These are phyloP conservation scores for Cryptus armator DNA, from an alignment of 2,888 invertebrate species.

Conservation along the genomic window DNA sequence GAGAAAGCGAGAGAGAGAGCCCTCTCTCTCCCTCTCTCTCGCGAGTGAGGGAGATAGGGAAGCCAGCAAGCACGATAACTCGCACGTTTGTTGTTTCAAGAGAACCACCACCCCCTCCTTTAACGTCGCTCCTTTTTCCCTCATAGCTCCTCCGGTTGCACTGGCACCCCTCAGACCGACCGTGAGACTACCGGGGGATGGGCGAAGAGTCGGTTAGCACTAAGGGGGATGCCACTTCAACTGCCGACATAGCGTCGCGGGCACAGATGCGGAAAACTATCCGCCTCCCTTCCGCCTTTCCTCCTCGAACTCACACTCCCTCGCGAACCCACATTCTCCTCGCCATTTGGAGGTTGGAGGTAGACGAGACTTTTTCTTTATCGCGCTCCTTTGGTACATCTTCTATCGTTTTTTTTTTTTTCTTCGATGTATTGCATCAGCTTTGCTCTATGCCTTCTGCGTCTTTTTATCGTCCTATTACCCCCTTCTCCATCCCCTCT, in stretches of 20 bases:
- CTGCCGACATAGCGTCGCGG: slow-evolving; percentile 69
- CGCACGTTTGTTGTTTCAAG: slow-evolving; percentile 79
- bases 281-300: slow-evolving; percentile 38
- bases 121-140: slow-evolving; percentile 26
- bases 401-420: slow-evolving; percentile 26
- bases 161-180: slow-evolving; percentile 18
- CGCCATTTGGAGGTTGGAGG: background rate
- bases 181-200: slow-evolving; percentile 35
- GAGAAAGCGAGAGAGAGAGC: slow-evolving; percentile 22
- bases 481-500: background rate
- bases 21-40: too few species aligned
- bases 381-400: slow-evolving; percentile 43
- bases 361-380: slow-evolving; percentile 54
- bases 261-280: slow-evolving; percentile 80
- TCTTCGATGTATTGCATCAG: slow-evolving; percentile 11
- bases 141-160: slow-evolving; percentile 17
- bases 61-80: slow-evolving; percentile 73
- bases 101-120: slow-evolving; percentile 48
- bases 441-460: background rate
- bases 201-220: slow-evolving; percentile 67
- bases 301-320: slow-evolving; percentile 18
- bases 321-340: slow-evolving; percentile 26
- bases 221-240: slow-evolving; percentile 66
- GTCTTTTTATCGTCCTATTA: slow-evolving; percentile 26
- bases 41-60: slow-evolving; percentile 46